phyloP scores from a whole-genome alignment of 2,113 vertebrate species.

The Pica pica region DNA sequence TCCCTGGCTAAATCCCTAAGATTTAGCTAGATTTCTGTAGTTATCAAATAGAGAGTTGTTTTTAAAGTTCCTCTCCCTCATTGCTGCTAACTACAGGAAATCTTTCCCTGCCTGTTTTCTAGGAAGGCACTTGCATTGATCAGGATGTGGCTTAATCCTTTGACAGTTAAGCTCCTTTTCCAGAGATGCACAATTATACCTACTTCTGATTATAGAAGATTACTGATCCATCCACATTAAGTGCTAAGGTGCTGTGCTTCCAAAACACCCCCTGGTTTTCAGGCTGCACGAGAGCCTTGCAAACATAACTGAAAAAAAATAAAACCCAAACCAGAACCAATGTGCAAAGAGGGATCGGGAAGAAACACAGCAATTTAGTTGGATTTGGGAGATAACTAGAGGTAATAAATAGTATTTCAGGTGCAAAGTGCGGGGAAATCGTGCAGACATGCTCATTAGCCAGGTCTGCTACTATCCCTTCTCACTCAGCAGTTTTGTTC shows the following conservation, averaged over 20 bases:
- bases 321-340: neutral
- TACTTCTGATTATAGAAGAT: conserved; percentile 18
- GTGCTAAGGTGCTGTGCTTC: neutral
- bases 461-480: neutral
- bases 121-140: conserved; percentile 69
- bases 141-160: conserved; percentile 61
- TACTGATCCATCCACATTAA: neutral
- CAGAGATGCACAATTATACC: conserved; percentile 41
- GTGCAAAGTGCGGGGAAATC: neutral
- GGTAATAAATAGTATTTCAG: neutral
- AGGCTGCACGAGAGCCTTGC: neutral
- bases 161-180: conserved; percentile 17
- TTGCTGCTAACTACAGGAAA: conserved; percentile 78
- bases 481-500: neutral
- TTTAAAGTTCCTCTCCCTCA: conserved; percentile 72
- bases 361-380: neutral
- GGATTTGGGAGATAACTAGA: neutral
- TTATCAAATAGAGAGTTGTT: conserved; percentile 80
- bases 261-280: neutral
- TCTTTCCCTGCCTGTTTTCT: conserved; percentile 75
- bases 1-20: conserved; percentile 80
- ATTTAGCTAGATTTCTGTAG: conserved; percentile 83
- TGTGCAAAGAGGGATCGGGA: neutral
- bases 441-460: rapidly evolving
- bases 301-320: neutral